Base-by-base conservation (phyloP, 2,797 vertebrate species). In the Mus minutoides region DNA sequence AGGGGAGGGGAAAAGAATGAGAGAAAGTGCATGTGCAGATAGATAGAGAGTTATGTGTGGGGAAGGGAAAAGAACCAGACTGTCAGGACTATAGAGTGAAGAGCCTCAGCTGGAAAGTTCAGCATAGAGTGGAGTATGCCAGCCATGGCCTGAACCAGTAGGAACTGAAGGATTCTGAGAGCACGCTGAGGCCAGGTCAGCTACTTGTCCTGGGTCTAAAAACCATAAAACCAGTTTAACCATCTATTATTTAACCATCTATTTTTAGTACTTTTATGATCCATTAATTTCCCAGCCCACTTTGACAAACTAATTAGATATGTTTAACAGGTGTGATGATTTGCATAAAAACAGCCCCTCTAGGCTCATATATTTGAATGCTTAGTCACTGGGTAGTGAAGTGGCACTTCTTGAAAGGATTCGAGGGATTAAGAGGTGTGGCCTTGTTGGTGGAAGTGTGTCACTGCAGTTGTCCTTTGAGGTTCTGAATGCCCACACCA, bases 241-340 rank as follows among this genome's bases (percentile, higher is more conserved):
- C n/a, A 85, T 52, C 79, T 80, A 67, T 90, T 94, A n/a, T n/a
- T n/a, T 24, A 71, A 54, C 11, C n/a, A 85, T 52, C 79, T 80
- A 67, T 90, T 94, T 40, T 26, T 84, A 75, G 24, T 76, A 93
- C 12, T 62, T 9, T 69, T 9, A 92, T 64, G 24, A 10, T 85
- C 56, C 2, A 46, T 2, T 60, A 29, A 78, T 87, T 92, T 91
- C 12, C 6, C 29, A 78, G 31, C 0, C 3, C 26, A 89, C 34
- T 80, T 10, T 73, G 49, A 10, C 24, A 69, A 84, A 56, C 31
- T 21, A 76, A 89, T 22, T 1, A 69, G 29, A 69, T 24, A 6
- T 40, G n/a, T 10, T 71, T 46, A 43, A 43, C 7, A 22, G 60
- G 11, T 67, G 43, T n/a, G 1, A 1, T 49, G 40, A 43, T 67